Evolutionary conservation across 1,140 invertebrate genomes (phyloP).

Genomic region (Colletes gigas): DNA sequence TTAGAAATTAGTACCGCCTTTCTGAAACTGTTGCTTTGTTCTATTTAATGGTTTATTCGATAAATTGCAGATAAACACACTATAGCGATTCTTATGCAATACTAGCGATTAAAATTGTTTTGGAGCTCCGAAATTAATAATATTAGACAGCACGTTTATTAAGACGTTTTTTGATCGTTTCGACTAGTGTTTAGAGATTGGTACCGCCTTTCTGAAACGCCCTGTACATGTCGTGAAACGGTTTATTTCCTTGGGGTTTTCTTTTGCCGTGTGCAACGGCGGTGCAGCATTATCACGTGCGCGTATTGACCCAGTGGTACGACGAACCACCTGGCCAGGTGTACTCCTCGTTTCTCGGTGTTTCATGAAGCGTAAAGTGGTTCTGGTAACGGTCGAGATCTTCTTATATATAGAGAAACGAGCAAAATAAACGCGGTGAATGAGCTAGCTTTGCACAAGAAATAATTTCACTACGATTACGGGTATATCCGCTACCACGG

Average conservation of each 20-base stretch:
- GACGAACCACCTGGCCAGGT: slow-evolving; percentile 63
- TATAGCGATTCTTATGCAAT: too few species aligned
- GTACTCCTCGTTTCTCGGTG: slow-evolving; percentile 35
- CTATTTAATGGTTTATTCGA: too few species aligned
- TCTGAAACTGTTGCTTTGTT: too few species aligned
- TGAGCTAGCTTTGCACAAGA: slow-evolving; percentile 11
- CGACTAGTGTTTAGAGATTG: too few species aligned
- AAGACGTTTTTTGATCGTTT: too few species aligned
- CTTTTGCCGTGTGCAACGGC: slow-evolving; percentile 34
- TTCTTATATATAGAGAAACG: slow-evolving; percentile 14
- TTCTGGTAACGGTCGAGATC: slow-evolving; percentile 48
- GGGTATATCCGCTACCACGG: too few species aligned
- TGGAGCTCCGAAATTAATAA: too few species aligned
- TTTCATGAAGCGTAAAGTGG: slow-evolving; percentile 59
- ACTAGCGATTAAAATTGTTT: too few species aligned
- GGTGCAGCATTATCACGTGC: slow-evolving; percentile 47
- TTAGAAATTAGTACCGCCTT: too few species aligned
- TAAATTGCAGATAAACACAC: too few species aligned
- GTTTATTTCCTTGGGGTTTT: slow-evolving; percentile 41
- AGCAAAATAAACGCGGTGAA: slow-evolving; percentile 40
- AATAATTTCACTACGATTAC: background rate
- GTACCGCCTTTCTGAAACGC: too few species aligned
- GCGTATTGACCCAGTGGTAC: slow-evolving; percentile 60
- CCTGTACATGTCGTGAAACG: background rate
- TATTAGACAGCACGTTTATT: too few species aligned